A percentile compares a stretch with the other conserved stretches of the same genome.
Conservation (phyloP, 1,140 invertebrate genomes). For the Diorhabda carinulata region DNA sequence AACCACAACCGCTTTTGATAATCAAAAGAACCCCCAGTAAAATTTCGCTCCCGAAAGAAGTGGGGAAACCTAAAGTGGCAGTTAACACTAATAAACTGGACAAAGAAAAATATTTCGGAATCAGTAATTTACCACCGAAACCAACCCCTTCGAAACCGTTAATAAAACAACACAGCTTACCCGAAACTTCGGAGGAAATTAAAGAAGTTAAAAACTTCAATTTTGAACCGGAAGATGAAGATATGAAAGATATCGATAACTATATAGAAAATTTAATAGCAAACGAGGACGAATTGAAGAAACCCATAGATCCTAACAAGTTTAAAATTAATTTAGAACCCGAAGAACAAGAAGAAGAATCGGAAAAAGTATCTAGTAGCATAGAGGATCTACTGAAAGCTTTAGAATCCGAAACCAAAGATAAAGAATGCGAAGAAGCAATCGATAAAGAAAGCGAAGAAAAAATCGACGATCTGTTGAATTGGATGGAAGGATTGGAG, state of each 20-base stretch:
- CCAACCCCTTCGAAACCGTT: constrained; percentile 20
- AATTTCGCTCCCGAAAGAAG: constrained; percentile 43
- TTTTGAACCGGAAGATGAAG: constrained; percentile 44
- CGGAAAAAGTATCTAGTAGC: constrained; percentile 38
- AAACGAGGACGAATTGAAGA: constrained; percentile 43
- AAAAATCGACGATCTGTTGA: constrained; percentile 44
- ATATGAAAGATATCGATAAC: constrained; percentile 41
- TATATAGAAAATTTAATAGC: constrained; percentile 45
- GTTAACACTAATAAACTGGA: constrained; percentile 34
- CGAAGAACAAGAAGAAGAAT: constrained; percentile 17
- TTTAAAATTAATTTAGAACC: constrained; percentile 21
- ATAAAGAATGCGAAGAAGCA: constrained; percentile 24
- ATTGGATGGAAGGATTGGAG: constrained; percentile 46
- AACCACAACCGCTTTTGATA: constrained; percentile 42
- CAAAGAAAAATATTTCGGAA: constrained; percentile 46
- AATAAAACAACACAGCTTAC: constrained; percentile 35
- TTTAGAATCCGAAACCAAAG: constrained; percentile 39
- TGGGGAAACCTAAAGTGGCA: constrained; percentile 44
- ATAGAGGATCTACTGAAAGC: constrained; percentile 46
- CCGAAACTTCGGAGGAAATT: constrained; percentile 28
- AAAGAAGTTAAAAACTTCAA: constrained; percentile 37
- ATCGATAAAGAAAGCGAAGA: constrained; percentile 35
- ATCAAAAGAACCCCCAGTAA: constrained; percentile 48
- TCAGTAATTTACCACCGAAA: constrained; percentile 16
- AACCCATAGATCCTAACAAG: constrained; percentile 38